Evolutionary conservation across 2,888 invertebrate species (phyloP), one percentile per base, ranked within the genome.

Genomic region (Epirrhoe tristata): DNA sequence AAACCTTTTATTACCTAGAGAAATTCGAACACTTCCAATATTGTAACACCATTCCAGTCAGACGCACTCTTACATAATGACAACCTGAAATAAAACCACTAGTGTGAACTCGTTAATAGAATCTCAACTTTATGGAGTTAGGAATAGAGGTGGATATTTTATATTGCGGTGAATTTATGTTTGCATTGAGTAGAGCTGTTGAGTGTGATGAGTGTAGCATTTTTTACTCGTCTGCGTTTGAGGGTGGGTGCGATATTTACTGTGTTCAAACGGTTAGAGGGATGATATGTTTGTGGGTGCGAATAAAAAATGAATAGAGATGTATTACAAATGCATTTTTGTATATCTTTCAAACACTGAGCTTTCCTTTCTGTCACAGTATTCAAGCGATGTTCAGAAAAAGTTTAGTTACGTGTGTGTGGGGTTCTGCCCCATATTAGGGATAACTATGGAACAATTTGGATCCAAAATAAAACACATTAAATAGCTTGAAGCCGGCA

Each of bases 21-120:
- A 68, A 70, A 61, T 77, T 78, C 70, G 73, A 74, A 55, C 74
- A 53, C 69, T 70, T 69, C 69, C 66, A 64, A 72, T 66, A 72
- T 61, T 48, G 48, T 51, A 66, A 43, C 43, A 46, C 62, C 65
- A 63, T 73, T 75, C 73, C 74, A 68, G 83, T 83, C 80, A 84
- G 80, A 83, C 84, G 61, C 76, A 79, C 83, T 84, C 70, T 63
- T 70, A 71, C 68, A 74, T 79, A 78, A 72, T 71, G 55, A 73
- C 69, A 73, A 68, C 69, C 65, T 69, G 72, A 70, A 73, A 67
- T 60, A 69, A 65, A 61, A 39, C 60, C 36, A 8, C 12, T 58
- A 50, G 17, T 43, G 6, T 48, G 8, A 0, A 24, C n/a, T n/a
- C n/a, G n/a, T 32, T 46, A 66, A 56, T 36, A 10, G 17, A 63